Conservation (phyloP, 2,888 invertebrate species). For the Drepanosiphum platanoidis region DNA sequence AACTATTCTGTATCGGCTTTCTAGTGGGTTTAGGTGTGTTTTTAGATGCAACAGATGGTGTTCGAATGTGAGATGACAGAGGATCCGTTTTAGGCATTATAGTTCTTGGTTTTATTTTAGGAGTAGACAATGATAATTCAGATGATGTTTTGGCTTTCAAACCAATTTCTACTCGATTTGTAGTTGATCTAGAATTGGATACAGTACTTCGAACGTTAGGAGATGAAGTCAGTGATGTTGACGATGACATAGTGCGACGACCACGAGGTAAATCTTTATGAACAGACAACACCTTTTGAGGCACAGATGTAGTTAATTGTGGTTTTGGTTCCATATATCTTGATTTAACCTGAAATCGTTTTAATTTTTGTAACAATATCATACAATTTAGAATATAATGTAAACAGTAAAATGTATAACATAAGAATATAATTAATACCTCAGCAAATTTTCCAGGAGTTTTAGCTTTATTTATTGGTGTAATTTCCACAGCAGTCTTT, state of each 20-base stretch:
- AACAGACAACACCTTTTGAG: conserved; percentile 58
- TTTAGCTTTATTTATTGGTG: conserved; percentile 24
- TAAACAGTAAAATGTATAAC: background rate
- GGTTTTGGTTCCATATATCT: conserved; percentile 73
- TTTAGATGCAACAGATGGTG: conserved; percentile 7
- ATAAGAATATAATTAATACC: conserved; percentile 7
- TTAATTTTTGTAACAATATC: background rate
- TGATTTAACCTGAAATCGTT: conserved; percentile 69
- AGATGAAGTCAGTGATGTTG: conserved; percentile 34
- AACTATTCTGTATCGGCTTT: conserved; percentile 45
- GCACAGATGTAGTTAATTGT: conserved; percentile 60
- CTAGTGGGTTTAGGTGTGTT: conserved; percentile 39
- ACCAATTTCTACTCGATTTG: conserved; percentile 31
- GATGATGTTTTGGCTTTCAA: conserved; percentile 52
- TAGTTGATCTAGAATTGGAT: conserved; percentile 20
- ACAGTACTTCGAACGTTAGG: conserved; percentile 29
- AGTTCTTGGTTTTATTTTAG: conserved; percentile 43
- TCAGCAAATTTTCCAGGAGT: conserved; percentile 49
- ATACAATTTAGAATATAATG: background rate
- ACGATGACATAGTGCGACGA: conserved; percentile 36
- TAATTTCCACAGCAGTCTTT: conserved; percentile 41
- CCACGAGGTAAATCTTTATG: conserved; percentile 53
- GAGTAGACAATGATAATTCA: conserved; percentile 51
- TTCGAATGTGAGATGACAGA: conserved; percentile 4
- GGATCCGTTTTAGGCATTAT: conserved; percentile 51